Evolutionary conservation across 2,888 invertebrate species (phyloP).

Genomic region (Leuctra nigra): DNA sequence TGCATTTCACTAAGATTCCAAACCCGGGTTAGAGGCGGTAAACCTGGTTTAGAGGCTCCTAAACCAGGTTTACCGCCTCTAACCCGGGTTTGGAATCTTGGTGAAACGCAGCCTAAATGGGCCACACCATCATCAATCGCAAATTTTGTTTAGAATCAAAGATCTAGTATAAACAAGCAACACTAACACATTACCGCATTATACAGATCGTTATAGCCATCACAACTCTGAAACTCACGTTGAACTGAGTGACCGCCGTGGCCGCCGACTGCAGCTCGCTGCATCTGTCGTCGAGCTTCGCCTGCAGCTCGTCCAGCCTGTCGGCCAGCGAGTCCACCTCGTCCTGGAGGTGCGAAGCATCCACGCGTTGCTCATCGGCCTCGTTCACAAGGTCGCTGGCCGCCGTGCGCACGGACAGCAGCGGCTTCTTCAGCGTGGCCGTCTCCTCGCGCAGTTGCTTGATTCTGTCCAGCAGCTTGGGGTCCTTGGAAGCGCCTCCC

Average conservation of each 20-base stretch:
- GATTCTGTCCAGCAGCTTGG: slow-evolving; percentile 77
- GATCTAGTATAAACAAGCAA: too few relatives aligned
- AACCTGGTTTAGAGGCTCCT: too few relatives aligned
- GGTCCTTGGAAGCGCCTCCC: slow-evolving; percentile 69
- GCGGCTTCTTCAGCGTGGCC: slow-evolving; percentile 66
- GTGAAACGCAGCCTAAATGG: too few relatives aligned
- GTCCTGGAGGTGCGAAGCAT: slow-evolving; percentile 68
- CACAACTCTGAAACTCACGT: too few relatives aligned
- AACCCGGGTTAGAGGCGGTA: too few relatives aligned
- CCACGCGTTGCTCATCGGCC: slow-evolving; percentile 67
- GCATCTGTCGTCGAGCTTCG: slow-evolving; percentile 69
- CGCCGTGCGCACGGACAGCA: slow-evolving; percentile 55
- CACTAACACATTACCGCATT: too few relatives aligned
- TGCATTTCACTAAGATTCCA: too few relatives aligned
- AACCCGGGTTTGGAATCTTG: too few relatives aligned
- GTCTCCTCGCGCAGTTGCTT: slow-evolving; percentile 78
- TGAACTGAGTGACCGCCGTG: slow-evolving; percentile 79
- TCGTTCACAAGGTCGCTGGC: slow-evolving; percentile 72
- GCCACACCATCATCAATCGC: too few relatives aligned
- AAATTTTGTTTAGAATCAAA: too few relatives aligned
- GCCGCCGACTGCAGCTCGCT: slow-evolving; percentile 78
- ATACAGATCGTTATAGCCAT: too few relatives aligned
- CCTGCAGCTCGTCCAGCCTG: slow-evolving; percentile 66
- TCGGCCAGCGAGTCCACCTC: slow-evolving; percentile 73
- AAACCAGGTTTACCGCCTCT: too few relatives aligned